A percentile compares a stretch with the other conserved stretches of the same genome.
Conservation (phyloP, 2,888 invertebrate species). For the Galeruca laticollis region DNA sequence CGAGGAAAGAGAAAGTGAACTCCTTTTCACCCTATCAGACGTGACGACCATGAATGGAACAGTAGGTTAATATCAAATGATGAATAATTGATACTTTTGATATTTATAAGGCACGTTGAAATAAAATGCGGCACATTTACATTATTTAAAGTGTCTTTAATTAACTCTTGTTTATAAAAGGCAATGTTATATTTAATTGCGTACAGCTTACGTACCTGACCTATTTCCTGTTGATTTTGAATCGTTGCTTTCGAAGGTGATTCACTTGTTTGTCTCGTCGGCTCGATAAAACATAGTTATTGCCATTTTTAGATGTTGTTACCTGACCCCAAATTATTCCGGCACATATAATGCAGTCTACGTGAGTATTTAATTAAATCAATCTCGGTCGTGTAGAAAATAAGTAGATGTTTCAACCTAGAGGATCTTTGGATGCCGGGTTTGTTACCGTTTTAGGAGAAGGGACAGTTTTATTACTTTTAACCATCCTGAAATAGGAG, state of each 20-base stretch:
- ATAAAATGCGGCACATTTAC: constrained; percentile 8
- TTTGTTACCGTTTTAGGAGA: too few species aligned
- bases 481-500: too few species aligned
- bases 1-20: background rate
- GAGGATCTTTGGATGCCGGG: too few species aligned
- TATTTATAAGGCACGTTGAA: constrained; percentile 10
- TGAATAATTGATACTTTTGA: constrained; percentile 15
- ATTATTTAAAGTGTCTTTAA: constrained; percentile 9
- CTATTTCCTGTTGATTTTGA: constrained; percentile 12
- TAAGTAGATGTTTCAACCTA: too few species aligned
- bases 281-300: background rate
- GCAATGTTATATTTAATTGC: constrained; percentile 1
- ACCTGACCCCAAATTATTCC: constrained; percentile 6
- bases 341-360: background rate
- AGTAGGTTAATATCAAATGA: constrained; percentile 14
- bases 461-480: too few species aligned
- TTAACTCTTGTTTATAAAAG: constrained; percentile 12
- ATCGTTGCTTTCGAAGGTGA: constrained; percentile 26
- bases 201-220: constrained; percentile 17
- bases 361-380: background rate
- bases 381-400: too few species aligned
- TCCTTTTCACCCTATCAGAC: background rate
- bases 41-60: background rate
- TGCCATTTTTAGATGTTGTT: background rate
- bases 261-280: constrained; percentile 20